Evolutionary conservation across 2,113 vertebrate genomes (phyloP).

Genomic region (Notechis scutatus): DNA sequence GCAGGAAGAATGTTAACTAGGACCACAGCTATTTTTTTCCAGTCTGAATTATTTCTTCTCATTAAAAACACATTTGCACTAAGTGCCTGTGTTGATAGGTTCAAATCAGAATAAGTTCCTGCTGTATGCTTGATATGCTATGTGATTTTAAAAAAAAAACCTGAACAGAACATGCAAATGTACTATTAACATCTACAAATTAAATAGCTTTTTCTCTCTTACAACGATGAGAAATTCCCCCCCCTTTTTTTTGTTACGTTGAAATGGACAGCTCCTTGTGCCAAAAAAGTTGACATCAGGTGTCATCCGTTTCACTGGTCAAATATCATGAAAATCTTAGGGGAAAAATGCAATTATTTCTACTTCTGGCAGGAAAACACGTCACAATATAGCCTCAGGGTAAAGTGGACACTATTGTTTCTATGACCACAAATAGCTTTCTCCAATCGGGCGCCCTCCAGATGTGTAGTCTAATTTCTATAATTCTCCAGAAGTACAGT

Average conservation of each 20-base stretch:
- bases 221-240: not conserved
- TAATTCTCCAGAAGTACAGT: not conserved
- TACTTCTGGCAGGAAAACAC: not conserved
- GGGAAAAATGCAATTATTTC: not conserved
- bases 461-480: not conserved
- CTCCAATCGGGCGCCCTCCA: not conserved
- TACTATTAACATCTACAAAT: not conserved
- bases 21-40: not conserved
- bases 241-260: not conserved
- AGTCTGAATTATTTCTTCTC: not conserved
- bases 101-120: slow-evolving; percentile 15
- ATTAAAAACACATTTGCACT: not conserved
- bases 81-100: not conserved
- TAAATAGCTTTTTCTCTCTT: not conserved
- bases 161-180: slow-evolving; percentile 5
- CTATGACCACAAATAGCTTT: not conserved
- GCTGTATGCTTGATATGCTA: not conserved
- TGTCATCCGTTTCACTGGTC: not conserved
- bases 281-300: not conserved
- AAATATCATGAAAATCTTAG: not conserved
- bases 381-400: not conserved
- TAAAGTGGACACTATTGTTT: not conserved
- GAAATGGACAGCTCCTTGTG: not conserved
- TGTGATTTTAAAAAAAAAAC: slow-evolving; percentile 20
- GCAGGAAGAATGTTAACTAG: slow-evolving; percentile 15